Percentiles rank a stretch among this genome's conserved stretches.
Evolutionary conservation across 2,888 invertebrate species (phyloP).

Genomic region (Rotaria macrura): DNA sequence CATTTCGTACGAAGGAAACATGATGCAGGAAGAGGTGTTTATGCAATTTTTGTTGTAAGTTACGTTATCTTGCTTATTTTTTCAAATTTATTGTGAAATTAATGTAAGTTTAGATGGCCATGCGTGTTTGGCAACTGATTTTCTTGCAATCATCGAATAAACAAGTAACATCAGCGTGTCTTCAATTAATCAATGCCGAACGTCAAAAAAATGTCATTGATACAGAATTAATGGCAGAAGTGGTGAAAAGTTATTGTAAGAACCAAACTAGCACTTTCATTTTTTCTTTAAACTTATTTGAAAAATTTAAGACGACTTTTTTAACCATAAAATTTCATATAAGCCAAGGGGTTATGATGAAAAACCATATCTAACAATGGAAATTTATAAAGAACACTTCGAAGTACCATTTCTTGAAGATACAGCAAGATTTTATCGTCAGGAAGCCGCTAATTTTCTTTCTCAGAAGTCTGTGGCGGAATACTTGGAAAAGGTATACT

Average conservation of each 20-base stretch:
- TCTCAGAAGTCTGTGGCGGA: conserved; percentile 89
- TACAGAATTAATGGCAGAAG: conserved; percentile 84
- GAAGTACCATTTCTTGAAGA: conserved; percentile 86
- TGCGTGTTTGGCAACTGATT: conserved; percentile 92
- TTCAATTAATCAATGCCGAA: conserved; percentile 89
- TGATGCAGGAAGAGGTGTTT: conserved; percentile 91
- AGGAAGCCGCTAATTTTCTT: conserved; percentile 85
- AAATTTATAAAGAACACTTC: conserved; percentile 59
- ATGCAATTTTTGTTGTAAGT: conserved; percentile 76
- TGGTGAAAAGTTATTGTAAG: conserved; percentile 84
- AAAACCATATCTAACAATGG: conserved; percentile 40
- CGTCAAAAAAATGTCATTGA: conserved; percentile 92
- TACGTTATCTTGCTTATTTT: background rate
- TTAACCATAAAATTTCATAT: conserved; percentile 63
- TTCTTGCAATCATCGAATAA: conserved; percentile 83
- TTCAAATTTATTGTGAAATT: conserved; percentile 34
- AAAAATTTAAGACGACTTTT: conserved; percentile 42
- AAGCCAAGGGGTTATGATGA: background rate
- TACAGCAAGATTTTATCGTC: conserved; percentile 82
- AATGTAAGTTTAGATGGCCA: conserved; percentile 60
- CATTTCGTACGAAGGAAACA: conserved; percentile 98
- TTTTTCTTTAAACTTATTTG: background rate
- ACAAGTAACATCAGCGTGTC: conserved; percentile 89
- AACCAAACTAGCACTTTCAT: background rate
- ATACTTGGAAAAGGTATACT: conserved; percentile 77